Evolutionary conservation across 2,797 vertebrate genomes (phyloP).

Genomic region (Kryptolebias ocellatus): DNA sequence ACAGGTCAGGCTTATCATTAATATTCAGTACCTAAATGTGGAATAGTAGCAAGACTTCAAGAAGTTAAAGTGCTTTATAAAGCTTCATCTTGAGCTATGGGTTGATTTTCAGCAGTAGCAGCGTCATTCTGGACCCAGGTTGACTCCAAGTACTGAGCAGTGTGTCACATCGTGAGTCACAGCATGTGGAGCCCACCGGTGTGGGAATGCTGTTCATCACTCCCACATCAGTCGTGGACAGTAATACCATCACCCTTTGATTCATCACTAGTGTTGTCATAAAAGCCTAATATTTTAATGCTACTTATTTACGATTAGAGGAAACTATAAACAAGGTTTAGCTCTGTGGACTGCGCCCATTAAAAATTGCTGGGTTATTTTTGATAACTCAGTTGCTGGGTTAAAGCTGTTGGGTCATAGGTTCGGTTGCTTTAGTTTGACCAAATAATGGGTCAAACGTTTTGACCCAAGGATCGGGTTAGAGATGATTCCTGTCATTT

Average conservation of each 20-base stretch:
- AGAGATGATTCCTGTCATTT: no score
- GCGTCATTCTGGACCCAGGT: conserved; percentile 19
- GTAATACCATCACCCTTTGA: conserved; percentile 36
- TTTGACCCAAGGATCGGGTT: no score
- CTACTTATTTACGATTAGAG: background rate
- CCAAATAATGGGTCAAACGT: no score
- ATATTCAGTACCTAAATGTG: background rate
- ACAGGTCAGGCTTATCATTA: background rate
- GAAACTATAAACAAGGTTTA: background rate
- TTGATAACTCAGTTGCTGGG: no score
- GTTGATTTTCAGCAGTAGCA: conserved; percentile 11
- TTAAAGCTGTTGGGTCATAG: no score
- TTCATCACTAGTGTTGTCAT: conserved; percentile 30
- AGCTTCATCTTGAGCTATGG: conserved; percentile 7
- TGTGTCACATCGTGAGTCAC: conserved; percentile 62
- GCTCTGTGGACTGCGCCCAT: background rate
- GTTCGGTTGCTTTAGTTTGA: no score
- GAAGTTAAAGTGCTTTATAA: background rate
- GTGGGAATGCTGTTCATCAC: conserved; percentile 52
- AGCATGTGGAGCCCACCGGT: conserved; percentile 47
- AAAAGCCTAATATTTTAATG: conserved; percentile 7
- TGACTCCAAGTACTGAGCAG: conserved; percentile 21
- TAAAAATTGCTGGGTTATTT: no score
- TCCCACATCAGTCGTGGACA: conserved; percentile 33
- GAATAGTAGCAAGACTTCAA: background rate